A percentile compares a stretch with the other conserved stretches of the same genome.
These are phyloP conservation scores for Pristionchus mayeri DNA, from an alignment of 2,888 invertebrate species.

Conservation along the genomic window DNA sequence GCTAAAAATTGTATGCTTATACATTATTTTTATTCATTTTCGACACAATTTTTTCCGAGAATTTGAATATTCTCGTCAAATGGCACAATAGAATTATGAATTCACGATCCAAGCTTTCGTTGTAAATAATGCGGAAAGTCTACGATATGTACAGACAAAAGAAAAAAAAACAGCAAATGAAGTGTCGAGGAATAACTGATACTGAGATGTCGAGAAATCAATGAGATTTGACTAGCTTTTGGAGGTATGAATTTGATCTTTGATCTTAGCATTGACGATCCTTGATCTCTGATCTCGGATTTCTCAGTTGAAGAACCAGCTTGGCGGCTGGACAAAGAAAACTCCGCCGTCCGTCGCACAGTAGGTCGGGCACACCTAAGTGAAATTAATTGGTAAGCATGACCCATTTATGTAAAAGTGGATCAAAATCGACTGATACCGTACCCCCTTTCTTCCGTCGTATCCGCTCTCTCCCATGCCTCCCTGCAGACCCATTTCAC, in stretches of 20 bases:
- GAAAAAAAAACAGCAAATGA: not conserved
- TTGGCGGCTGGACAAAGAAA: constrained; percentile 70
- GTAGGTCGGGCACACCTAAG: constrained; percentile 73
- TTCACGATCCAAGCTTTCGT: constrained; percentile 26
- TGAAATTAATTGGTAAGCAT: not conserved
- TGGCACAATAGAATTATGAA: constrained; percentile 24
- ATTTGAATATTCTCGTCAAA: not conserved
- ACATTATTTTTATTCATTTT: not conserved
- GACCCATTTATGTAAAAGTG: not conserved
- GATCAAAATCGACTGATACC: not conserved
- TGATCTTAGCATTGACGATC: constrained; percentile 26
- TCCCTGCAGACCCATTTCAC: constrained; percentile 62
- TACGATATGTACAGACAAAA: constrained; percentile 43
- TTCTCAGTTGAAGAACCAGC: constrained; percentile 44
- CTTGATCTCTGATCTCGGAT: constrained; percentile 19
- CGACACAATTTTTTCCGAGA: not conserved
- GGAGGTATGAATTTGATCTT: constrained; percentile 35
- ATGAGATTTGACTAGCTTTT: constrained; percentile 37
- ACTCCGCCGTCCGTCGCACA: constrained; percentile 75
- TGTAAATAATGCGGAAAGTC: not conserved
- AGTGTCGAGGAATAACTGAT: not conserved
- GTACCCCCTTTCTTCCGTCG: constrained; percentile 68
- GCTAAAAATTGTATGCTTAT: too few relatives aligned
- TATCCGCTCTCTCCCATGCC: constrained; percentile 68
- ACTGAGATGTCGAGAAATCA: constrained; percentile 40